Base-by-base conservation (phyloP, 2,888 invertebrate genomes). In the Cryptocephalus moraei region DNA sequence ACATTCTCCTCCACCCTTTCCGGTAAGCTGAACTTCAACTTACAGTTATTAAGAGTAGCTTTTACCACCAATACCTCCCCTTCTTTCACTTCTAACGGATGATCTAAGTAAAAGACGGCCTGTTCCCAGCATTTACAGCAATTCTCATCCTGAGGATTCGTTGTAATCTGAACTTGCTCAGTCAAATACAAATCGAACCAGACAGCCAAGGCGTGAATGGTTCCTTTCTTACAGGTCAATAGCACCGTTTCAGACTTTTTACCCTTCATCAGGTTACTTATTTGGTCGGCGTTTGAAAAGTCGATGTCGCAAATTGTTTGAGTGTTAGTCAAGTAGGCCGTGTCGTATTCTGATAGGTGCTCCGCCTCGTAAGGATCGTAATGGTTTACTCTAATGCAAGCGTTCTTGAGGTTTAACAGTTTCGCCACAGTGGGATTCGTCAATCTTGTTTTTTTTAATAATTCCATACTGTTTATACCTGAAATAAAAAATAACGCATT, bases 181-280 rank as follows among this genome's bases (percentile, higher is more conserved):
- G 82, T 78, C 42, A 90, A 70, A 62, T 82, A 70, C 48, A 89
- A 71, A 61, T 83, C 79, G 62, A 89, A 89, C 84, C 84, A 88
- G 34, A 84, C 76, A 44, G 80, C 79, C 41, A 86, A 68, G 22
- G 79, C 77, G 68, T 86, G 81, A 10, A 86, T 63, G 43, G 66
- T 69, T 2, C 84, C 84, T 59, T 65, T 61, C 44, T 70, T 62
- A 41, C 61, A 53, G 12, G 47, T 50, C 31, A 55, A 32, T 4
- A 49, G 47, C 9, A 51, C 22, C 1, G 44, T 40, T 41, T 48
- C 46, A 14, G 12, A 4, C n/a, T 36, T 2, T 12, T 4, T 12
- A 6, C 59, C 55, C 33, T 57, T 52, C 32, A 67, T 52, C 46
- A 68, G 55, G 9, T 57, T 52, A 51, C 72, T 62, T 43, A 83